A percentile compares a stretch with the other conserved stretches of the same genome.
These are phyloP conservation scores for Lacerta agilis DNA, from an alignment of 2,797 vertebrate species.

Conservation along the genomic window DNA sequence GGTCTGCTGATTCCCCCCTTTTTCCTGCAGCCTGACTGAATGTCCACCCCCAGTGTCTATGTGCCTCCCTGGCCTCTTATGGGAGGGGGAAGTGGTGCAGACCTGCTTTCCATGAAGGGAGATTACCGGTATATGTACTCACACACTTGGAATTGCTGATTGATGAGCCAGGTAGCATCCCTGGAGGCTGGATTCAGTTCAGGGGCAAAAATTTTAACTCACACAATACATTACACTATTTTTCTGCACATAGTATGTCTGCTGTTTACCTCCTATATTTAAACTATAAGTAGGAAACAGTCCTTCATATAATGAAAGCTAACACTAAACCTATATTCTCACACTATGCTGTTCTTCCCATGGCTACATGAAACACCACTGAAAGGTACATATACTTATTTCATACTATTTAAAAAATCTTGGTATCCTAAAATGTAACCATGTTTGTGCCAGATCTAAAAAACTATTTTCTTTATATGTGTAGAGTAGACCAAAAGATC, in stretches of 20 bases:
- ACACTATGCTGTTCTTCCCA: neutral
- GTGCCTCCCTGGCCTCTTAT: neutral
- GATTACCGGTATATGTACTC: neutral
- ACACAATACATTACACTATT: neutral
- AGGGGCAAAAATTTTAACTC: neutral
- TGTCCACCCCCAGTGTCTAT: neutral
- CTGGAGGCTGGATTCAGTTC: neutral
- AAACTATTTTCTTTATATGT: neutral
- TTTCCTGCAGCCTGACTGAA: neutral
- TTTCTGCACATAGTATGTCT: neutral
- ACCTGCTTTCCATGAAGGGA: neutral
- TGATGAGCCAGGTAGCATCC: neutral
- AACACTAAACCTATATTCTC: neutral
- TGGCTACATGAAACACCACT: neutral
- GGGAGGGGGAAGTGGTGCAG: neutral
- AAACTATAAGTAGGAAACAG: neutral
- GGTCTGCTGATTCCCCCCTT: no score
- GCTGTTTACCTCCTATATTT: neutral
- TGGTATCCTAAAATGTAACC: neutral
- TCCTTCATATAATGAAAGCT: slow-evolving; percentile 10
- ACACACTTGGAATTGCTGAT: neutral
- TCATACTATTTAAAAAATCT: neutral
- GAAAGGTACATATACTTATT: neutral
- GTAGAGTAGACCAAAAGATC: slow-evolving; percentile 18
- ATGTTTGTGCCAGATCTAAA: neutral